A percentile compares a stretch with the other conserved stretches of the same genome.
Evolutionary conservation across 2,113 vertebrate genomes (phyloP).

Genomic region (Tricholaema leucomelas): DNA sequence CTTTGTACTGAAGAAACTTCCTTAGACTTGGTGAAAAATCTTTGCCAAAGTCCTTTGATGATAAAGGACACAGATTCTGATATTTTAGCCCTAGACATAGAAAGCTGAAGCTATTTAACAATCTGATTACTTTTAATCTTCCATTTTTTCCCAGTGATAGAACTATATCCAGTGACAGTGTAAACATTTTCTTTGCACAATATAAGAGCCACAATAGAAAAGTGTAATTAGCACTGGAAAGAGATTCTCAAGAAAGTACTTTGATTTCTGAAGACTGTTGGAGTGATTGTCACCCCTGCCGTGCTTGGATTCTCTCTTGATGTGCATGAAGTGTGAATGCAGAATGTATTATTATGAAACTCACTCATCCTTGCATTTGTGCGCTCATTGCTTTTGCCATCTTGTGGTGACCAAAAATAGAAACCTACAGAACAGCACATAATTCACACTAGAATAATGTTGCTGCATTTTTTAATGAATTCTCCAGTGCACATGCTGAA

Average conservation of each 20-base stretch:
- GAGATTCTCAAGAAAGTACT: slow-evolving; percentile 48
- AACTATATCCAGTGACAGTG: slow-evolving; percentile 10
- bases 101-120: slow-evolving; percentile 11
- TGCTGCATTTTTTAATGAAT: slow-evolving; percentile 27
- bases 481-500: not conserved
- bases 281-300: slow-evolving; percentile 62
- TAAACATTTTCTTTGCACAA: slow-evolving; percentile 54
- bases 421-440: slow-evolving; percentile 29
- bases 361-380: slow-evolving; percentile 36
- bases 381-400: slow-evolving; percentile 63
- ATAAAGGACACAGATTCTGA: not conserved
- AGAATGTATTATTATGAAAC: slow-evolving; percentile 49
- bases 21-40: slow-evolving; percentile 11
- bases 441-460: slow-evolving; percentile 49
- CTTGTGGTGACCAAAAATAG: slow-evolving; percentile 65
- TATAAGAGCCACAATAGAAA: slow-evolving; percentile 23
- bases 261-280: slow-evolving; percentile 53
- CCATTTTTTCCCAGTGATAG: not conserved
- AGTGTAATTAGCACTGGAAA: slow-evolving; percentile 36
- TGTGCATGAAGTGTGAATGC: slow-evolving; percentile 53
- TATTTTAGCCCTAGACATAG: not conserved
- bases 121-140: slow-evolving; percentile 12
- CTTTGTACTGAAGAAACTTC: not conserved
- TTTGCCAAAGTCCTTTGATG: not conserved
- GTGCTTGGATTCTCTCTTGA: slow-evolving; percentile 53